Conservation (phyloP, 2,797 vertebrate species). For the Premnoplex brunnescens region DNA sequence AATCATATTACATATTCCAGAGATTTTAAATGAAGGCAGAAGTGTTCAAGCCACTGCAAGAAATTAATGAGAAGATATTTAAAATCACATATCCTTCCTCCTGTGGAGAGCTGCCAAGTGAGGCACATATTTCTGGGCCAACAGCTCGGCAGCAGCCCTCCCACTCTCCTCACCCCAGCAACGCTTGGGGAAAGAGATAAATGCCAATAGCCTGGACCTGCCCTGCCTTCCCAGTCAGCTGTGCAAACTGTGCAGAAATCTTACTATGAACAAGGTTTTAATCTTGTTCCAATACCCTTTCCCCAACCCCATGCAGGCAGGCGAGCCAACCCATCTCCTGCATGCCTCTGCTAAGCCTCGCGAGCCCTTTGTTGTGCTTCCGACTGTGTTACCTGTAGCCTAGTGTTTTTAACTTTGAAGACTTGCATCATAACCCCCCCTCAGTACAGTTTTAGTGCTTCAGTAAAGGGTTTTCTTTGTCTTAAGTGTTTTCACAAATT, state of each 20-base stretch:
- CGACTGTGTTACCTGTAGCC: not conserved
- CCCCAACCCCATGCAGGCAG: not conserved
- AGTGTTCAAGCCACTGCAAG: not conserved
- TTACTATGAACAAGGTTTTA: constrained; percentile 5
- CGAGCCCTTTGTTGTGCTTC: constrained; percentile 58
- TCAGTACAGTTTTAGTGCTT: not conserved
- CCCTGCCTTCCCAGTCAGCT: constrained; percentile 18
- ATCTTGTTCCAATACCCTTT: constrained; percentile 49
- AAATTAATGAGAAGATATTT: not conserved
- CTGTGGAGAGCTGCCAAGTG: not conserved
- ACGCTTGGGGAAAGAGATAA: not conserved
- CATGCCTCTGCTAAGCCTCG: constrained; percentile 40
- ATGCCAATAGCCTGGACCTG: not conserved
- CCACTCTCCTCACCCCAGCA: not conserved
- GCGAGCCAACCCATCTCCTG: constrained; percentile 27
- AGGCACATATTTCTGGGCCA: not conserved
- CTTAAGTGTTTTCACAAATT: not conserved
- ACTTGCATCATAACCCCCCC: not conserved
- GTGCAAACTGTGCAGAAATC: constrained; percentile 6
- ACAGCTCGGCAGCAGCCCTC: not conserved
- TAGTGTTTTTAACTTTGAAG: constrained; percentile 52
- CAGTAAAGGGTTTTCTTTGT: constrained; percentile 5
- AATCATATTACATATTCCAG: not conserved
- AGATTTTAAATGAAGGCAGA: not conserved
- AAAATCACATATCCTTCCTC: not conserved